Evolutionary conservation across 2,888 invertebrate genomes (phyloP), one percentile per base, ranked within the genome.

Genomic region (Catocala fraxini): DNA sequence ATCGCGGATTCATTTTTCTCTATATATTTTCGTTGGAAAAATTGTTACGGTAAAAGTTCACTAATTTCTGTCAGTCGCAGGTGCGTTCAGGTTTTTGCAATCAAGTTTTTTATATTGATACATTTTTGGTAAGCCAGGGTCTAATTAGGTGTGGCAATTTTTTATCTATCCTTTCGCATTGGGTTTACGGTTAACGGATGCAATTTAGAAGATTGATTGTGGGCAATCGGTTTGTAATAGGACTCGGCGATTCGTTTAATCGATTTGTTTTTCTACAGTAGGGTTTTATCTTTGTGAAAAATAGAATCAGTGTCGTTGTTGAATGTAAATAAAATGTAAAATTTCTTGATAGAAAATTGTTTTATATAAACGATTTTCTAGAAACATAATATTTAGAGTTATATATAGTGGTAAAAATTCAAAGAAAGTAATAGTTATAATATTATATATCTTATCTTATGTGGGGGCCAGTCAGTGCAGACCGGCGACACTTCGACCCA

Each of bases 1-100:
- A 82, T 71, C 70, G 70, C 67, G 65, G 59, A 75, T 73, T 63
- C 59, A 75, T 80, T 80, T 81, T 73, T 52, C 51, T 55, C 45
- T 58, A 46, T 53, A 62, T 52, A 54, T 59, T 67, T 68, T 58
- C 48, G 43, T 33, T 55, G 13, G 47, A 63, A 61, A 65, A 67
- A 15, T 25, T 25, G 25, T 25, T 41, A 25, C 25, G 49, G 59
- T 70, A 15, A 49, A 63, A 63, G 52, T 65, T 67, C 34, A 60
- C 58, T 65, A 61, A 73, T 59, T 65, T 64, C 53, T 62, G 55
- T 57, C 59, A 11, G 45, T 25, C 64, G 53, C 82, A 80, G 79
- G 77, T 80, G 82, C 39, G 65, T 63, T 59, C 48, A 51, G 70
- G 60, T 57, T 63, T 25, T 64, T 65, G 42, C 51, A 52, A 70